These are phyloP conservation scores for Sylvia atricapilla DNA, from an alignment of 2,113 vertebrate species.

Conservation along the genomic window DNA sequence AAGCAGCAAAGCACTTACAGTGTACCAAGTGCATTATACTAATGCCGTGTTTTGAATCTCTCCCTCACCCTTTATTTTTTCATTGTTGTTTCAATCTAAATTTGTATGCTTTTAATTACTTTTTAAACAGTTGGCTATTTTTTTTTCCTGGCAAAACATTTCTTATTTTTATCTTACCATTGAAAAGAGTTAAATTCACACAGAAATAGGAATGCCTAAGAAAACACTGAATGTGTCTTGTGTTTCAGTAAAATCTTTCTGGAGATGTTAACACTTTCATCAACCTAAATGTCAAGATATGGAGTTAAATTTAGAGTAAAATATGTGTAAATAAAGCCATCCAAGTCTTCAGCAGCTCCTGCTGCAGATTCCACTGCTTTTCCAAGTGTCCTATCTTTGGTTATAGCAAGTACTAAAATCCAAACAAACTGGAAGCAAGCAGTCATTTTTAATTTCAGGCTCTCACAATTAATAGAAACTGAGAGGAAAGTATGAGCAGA, in stretches of 20 bases:
- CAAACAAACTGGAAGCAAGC: conserved; percentile 21
- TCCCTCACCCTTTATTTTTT: neutral
- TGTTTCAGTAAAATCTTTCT: conserved; percentile 25
- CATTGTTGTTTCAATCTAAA: neutral
- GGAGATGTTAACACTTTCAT: conserved; percentile 36
- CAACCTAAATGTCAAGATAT: conserved; percentile 45
- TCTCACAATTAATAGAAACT: neutral
- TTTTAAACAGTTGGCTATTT: neutral
- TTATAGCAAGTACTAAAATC: conserved; percentile 40
- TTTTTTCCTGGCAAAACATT: conserved; percentile 23
- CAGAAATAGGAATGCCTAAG: neutral
- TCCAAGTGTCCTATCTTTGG: conserved; percentile 48
- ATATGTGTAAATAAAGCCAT: conserved; percentile 55
- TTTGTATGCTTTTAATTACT: conserved; percentile 7
- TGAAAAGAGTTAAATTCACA: neutral
- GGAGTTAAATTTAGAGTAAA: conserved; percentile 65
- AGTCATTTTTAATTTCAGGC: neutral
- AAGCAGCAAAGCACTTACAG: conserved; percentile 59
- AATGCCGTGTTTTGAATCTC: neutral
- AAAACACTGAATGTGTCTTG: neutral
- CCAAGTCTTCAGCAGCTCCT: conserved; percentile 34
- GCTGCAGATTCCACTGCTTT: conserved; percentile 40
- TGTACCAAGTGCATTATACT: conserved; percentile 17
- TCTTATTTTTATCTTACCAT: neutral
- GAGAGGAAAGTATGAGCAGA: neutral